Evolutionary conservation across 2,888 invertebrate genomes (phyloP), one percentile per base, ranked within the genome.

Genomic region (Cloeon dipterum): DNA sequence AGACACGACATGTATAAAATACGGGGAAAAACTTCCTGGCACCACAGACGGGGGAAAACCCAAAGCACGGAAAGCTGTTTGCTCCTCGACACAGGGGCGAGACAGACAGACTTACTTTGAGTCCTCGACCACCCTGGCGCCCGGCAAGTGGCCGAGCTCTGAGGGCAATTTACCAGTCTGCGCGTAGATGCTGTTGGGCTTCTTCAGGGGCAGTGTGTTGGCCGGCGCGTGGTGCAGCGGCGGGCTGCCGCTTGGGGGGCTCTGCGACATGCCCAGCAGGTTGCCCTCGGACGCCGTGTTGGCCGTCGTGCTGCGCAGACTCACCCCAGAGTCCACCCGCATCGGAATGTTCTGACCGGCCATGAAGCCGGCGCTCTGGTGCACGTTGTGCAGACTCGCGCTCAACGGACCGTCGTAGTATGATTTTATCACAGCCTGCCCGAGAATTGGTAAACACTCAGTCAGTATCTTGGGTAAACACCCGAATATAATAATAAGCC

Each of bases 321-420:
- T 45, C 8, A 46, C 45, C 16, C 46, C 43, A 8, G 43, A 44
- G 16, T 41, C 44, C 16, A 44, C 44, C 32, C 46, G 44, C 34
- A 44, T 45, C 32, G 45, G 48, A 39, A 20, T 18, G 14, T 18
- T 19, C 18, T 1, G 20, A 25, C 17, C 32, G 20, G 33, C 18
- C 4, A 29, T 29, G 26, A 37, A 40, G 36, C 37, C 40, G 32
- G 37, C 54, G 53, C 14, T 43, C 41, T 26, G 44, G 38, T 19
- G 48, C 20, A 59, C 55, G 43, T 55, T 60, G 46, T 58, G 59
- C 43, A 60, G 46, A 44, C 57, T 58, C 13, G 60, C 53, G 29
- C 50, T 51, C 23, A 50, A 45, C 7, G 62, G 56, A 16, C 62
- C 61, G 43, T 65, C 65, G 42, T 58, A 59, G 47, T 61, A 65